Evolutionary conservation across 1,140 invertebrate species (phyloP).

Genomic region (Brachionus plicatilis): DNA sequence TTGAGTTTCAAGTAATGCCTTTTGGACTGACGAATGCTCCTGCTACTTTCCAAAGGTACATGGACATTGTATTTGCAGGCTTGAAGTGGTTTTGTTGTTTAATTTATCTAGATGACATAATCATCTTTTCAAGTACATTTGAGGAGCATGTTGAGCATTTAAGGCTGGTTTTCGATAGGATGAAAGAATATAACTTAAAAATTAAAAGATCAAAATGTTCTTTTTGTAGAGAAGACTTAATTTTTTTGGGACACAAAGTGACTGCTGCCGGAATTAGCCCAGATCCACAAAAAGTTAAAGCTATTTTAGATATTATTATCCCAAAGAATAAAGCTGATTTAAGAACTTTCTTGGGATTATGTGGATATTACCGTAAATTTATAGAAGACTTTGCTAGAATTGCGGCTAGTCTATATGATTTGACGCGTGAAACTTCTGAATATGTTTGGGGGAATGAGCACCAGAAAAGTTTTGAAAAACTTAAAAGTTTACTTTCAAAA

Average conservation of each 20-base stretch:
- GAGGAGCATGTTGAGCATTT: neutral
- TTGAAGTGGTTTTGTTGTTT: neutral
- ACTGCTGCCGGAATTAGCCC: constrained; percentile 35
- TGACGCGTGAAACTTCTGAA: neutral
- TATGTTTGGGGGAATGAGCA: neutral
- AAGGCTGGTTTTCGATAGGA: neutral
- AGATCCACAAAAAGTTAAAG: too few species aligned
- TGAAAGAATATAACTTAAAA: constrained; percentile 47
- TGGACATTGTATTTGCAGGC: constrained; percentile 43
- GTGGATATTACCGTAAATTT: constrained; percentile 44
- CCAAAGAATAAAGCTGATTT: neutral
- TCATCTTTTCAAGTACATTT: too few species aligned
- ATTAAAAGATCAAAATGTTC: too few species aligned
- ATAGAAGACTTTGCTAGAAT: constrained; percentile 41
- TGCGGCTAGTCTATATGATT: constrained; percentile 42
- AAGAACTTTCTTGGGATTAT: neutral
- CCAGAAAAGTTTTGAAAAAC: neutral
- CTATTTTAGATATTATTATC: neutral
- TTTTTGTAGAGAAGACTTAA: constrained; percentile 42
- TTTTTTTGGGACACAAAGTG: constrained; percentile 51
- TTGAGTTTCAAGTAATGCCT: neutral
- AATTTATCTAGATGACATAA: neutral
- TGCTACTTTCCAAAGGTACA: constrained; percentile 50
- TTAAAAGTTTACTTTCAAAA: neutral
- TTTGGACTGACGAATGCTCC: constrained; percentile 50